Evolutionary conservation across 2,888 invertebrate species (phyloP), one percentile per base, ranked within the genome.

Genomic region (Mesoligia furuncula): DNA sequence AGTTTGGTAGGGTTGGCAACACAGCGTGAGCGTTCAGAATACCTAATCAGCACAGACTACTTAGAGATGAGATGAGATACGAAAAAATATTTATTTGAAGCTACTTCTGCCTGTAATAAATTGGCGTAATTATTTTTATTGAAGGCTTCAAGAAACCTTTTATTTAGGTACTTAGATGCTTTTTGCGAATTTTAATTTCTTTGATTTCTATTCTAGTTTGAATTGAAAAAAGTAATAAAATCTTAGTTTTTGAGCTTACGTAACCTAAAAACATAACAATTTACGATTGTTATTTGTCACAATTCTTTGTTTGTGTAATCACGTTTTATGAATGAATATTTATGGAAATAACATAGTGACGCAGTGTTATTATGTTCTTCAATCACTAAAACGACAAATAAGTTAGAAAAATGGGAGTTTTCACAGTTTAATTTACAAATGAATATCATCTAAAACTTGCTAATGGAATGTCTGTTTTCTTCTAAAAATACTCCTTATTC

Each of bases 11-110:
- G 39, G 1, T 27, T 83, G 79, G 79, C 79, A 79, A 78, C 84
- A 54, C 59, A 24, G 20, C 15, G n/a, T 20, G 39, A 17, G n/a
- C 83, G 83, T 78, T 78, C 78, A 48, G 83, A 80, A 80, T 85
- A 80, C 36, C 6, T 36, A 45, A 64, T 72, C 65, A 36, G 20
- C 17, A n/a, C 31, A 31, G 0, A 9, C 2, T 15, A 48, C 17
- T 17, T 48, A 17, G 1, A 2, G 11, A 42, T 39, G 0, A 15
- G 7, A 48, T 17, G 48, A 7, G 2, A 17, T 48, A 48, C 7
- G 48, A 7, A 48, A 48, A 48, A 77, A 54, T 17, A 27, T 27
- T 51, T n/a, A 4, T 27, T 57, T 31, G 31, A 24, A 48, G 27
- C 62, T 57, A 36, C 7, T 24, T 68, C 3, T 45, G 20, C 13